Conservation (phyloP, 2,888 invertebrate species). For the Tetranychus piercei region DNA sequence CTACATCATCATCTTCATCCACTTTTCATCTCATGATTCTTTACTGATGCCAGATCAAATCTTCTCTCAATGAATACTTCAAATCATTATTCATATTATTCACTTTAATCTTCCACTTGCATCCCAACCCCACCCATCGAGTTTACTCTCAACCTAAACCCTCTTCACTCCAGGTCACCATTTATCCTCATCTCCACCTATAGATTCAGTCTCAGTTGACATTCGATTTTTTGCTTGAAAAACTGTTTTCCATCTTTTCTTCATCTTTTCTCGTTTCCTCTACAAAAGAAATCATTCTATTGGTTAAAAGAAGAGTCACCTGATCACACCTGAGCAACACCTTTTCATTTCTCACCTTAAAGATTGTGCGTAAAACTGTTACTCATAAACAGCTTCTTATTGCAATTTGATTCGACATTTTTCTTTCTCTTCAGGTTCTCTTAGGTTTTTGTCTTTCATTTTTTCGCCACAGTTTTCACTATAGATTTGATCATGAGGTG, state of each 20-base stretch:
- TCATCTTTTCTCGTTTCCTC: constrained; percentile 1
- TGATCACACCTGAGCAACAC: constrained; percentile 4
- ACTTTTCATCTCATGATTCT: too few species aligned
- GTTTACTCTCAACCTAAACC: neutral
- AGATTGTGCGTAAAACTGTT: neutral
- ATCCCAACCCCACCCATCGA: neutral
- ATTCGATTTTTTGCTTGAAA: neutral
- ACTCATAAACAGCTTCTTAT: neutral
- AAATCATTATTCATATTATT: too few species aligned
- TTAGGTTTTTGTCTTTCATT: neutral
- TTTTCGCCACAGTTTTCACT: neutral
- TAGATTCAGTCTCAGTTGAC: neutral
- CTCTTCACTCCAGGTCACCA: neutral
- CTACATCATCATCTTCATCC: neutral
- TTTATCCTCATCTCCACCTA: neutral
- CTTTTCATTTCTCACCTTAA: constrained; percentile 4
- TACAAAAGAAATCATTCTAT: neutral
- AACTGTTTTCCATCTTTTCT: neutral
- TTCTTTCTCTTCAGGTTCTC: neutral
- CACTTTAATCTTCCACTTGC: neutral
- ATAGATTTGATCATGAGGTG: neutral
- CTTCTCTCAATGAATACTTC: too few species aligned
- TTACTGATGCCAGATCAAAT: too few species aligned
- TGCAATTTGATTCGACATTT: too few species aligned
- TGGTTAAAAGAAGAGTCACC: neutral